A percentile compares a stretch with the other conserved stretches of the same genome.
Evolutionary conservation across 2,797 vertebrate genomes (phyloP).

Genomic region (Helarctos malayanus): DNA sequence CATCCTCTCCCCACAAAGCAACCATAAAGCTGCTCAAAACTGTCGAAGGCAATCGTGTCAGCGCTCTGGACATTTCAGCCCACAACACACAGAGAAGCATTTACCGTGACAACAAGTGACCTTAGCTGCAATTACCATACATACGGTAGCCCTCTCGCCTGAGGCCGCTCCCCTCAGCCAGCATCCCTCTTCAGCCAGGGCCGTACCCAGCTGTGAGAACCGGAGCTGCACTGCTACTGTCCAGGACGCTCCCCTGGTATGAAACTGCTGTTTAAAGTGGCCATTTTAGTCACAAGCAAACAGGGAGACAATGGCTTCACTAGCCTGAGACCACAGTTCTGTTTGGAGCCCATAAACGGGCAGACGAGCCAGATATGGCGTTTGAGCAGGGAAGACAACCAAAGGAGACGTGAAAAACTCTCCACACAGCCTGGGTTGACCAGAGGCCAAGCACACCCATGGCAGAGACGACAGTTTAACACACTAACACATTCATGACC

Average conservation of each 20-base stretch:
- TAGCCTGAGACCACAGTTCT: background rate
- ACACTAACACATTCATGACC: background rate
- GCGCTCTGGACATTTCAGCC: background rate
- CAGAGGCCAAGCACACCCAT: background rate
- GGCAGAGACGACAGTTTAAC: background rate
- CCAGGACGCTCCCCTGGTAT: background rate
- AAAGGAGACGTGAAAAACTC: background rate
- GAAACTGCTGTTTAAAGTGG: background rate
- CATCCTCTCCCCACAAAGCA: background rate
- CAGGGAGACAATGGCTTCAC: background rate
- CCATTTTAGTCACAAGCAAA: background rate
- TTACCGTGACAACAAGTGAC: background rate
- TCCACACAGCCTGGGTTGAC: background rate
- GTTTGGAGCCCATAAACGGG: background rate
- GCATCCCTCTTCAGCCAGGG: accelerated
- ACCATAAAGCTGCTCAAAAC: background rate
- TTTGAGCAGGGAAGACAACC: background rate
- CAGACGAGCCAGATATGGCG: background rate
- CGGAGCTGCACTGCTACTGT: background rate
- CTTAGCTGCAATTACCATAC: background rate
- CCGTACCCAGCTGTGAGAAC: background rate
- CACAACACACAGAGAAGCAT: background rate
- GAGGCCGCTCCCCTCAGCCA: background rate
- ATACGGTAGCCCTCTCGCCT: background rate
- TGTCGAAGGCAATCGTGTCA: background rate